Evolutionary conservation across 2,888 invertebrate species (phyloP).

Genomic region (Mesochorus sp.): DNA sequence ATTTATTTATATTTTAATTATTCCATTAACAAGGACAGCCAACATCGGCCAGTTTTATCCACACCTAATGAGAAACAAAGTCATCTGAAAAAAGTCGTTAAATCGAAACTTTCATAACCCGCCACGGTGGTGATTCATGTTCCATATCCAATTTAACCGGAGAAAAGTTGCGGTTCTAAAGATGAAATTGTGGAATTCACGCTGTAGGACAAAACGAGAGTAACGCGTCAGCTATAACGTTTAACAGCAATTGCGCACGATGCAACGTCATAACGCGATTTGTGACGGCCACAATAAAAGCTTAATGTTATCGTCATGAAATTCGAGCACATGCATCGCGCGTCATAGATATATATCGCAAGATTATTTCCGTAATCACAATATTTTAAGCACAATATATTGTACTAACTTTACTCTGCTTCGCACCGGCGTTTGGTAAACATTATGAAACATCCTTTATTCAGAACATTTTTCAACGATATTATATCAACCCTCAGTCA

Average conservation of each 20-base stretch:
- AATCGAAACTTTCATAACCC: constrained; percentile 2
- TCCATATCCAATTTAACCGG: neutral
- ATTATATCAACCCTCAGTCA: too few relatives aligned
- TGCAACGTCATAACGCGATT: neutral
- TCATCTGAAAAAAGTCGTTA: neutral
- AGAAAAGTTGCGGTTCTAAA: neutral
- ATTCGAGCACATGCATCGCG: too few relatives aligned
- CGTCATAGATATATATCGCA: neutral
- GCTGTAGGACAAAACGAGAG: neutral
- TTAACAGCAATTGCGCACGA: constrained; percentile 11
- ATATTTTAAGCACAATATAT: neutral
- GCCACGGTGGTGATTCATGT: neutral
- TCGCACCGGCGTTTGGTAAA: neutral
- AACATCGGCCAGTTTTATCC: neutral
- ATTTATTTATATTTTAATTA: constrained; percentile 37
- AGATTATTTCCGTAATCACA: too few relatives aligned
- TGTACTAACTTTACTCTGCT: neutral
- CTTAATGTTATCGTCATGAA: too few relatives aligned
- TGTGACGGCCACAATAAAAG: too few relatives aligned
- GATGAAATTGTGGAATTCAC: neutral
- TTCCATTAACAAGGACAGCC: neutral
- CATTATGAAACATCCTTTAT: too few relatives aligned
- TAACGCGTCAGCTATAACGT: neutral
- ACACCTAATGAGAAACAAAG: neutral
- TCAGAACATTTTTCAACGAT: too few relatives aligned